phyloP scores from a whole-genome alignment of 2,113 vertebrate species.

The Ceuthmochares aereus region DNA sequence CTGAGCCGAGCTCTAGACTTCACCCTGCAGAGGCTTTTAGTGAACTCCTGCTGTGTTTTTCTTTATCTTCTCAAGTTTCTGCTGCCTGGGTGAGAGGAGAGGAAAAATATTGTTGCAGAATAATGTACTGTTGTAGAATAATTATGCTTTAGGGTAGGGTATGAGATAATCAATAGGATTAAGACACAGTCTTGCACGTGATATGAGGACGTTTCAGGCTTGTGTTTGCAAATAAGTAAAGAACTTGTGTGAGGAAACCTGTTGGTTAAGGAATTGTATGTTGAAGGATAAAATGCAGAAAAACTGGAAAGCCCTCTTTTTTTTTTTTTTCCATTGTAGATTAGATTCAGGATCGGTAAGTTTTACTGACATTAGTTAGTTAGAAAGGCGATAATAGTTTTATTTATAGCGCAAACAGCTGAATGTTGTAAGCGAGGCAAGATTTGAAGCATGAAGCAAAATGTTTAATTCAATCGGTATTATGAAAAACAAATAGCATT shows the following conservation, averaged over 20 bases:
- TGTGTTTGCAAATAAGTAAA: background rate
- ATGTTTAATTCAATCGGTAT: background rate
- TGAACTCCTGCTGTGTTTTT: background rate
- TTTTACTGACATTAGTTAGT: background rate
- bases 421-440: background rate
- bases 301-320: background rate
- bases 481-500: background rate
- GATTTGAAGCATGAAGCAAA: background rate
- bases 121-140: background rate
- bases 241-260: background rate
- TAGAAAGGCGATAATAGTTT: background rate
- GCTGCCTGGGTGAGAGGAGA: background rate
- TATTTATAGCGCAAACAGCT: background rate
- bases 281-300: background rate
- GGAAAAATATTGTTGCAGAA: background rate
- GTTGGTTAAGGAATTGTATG: background rate
- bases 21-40: background rate
- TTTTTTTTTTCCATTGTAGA: background rate
- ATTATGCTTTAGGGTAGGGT: background rate
- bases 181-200: background rate
- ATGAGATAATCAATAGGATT: background rate
- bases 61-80: background rate
- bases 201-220: background rate
- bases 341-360: background rate
- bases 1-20: background rate